Percentiles rank a stretch among this genome's conserved stretches.
These are phyloP conservation scores for Spheniscus mendiculus DNA, from an alignment of 2,113 vertebrate species.

Conservation along the genomic window DNA sequence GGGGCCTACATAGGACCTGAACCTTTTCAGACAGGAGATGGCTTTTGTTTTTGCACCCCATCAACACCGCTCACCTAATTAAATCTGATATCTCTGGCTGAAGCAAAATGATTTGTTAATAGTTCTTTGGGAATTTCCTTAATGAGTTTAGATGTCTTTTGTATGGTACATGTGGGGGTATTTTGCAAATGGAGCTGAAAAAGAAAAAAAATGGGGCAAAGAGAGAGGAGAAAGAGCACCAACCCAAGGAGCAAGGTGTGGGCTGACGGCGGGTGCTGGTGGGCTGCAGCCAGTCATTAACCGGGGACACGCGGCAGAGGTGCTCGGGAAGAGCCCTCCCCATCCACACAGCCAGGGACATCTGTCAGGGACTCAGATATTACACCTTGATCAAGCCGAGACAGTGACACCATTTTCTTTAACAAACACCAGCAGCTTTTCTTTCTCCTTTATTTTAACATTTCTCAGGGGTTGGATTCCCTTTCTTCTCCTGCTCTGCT, in stretches of 20 bases:
- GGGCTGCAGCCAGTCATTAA: constrained; percentile 84
- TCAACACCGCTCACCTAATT: constrained; percentile 97
- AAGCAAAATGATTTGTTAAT: constrained; percentile 91
- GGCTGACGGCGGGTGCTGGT: constrained; percentile 53
- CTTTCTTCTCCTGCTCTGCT: constrained; percentile 87
- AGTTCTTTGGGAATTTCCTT: constrained; percentile 94
- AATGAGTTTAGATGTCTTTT: constrained; percentile 97
- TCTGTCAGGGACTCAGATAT: constrained; percentile 72
- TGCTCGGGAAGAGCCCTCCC: constrained; percentile 70
- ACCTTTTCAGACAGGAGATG: constrained; percentile 89
- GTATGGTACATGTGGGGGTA: constrained; percentile 80
- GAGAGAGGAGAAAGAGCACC: constrained; percentile 63
- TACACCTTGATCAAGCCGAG: constrained; percentile 89
- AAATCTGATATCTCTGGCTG: constrained; percentile 92
- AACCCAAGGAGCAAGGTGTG: constrained; percentile 81
- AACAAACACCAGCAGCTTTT: constrained; percentile 86
- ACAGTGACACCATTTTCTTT: constrained; percentile 84
- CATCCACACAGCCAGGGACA: constrained; percentile 59
- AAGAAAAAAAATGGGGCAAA: constrained; percentile 63
- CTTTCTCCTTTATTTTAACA: constrained; percentile 77
- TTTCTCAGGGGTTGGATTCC: constrained; percentile 87
- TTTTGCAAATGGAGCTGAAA: constrained; percentile 82
- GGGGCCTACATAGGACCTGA: constrained; percentile 87
- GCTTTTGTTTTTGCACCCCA: constrained; percentile 94
- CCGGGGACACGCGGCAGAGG: constrained; percentile 60